Base-by-base conservation (phyloP, 2,888 invertebrate genomes). In the Pandemis heparana region DNA sequence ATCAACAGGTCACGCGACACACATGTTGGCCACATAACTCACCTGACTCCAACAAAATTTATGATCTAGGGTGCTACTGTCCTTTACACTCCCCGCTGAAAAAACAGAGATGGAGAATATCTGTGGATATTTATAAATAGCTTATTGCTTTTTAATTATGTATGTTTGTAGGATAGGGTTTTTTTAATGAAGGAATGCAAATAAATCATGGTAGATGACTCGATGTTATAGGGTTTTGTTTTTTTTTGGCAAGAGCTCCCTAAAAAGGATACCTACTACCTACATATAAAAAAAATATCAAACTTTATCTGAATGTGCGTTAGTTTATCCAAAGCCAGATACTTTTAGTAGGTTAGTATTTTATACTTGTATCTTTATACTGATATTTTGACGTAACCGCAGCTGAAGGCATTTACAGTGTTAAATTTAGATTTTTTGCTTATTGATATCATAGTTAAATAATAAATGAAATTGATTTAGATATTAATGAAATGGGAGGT, bases 71-170 rank as follows among this genome's bases (percentile, higher is more conserved):
- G 89, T 85, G 81, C 77, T 83, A 75, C 80, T 79, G 72, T 90
- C 89, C 81, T 83, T 80, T 72, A 87, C 83, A 59, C 67, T 79
- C 75, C 12, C 56, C 48, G 73, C 62, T 66, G 51, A 75, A 68
- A 74, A 76, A 80, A 88, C 70, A 80, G 84, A 79, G 88, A 87
- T n/a, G 70, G 65, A 75, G 43, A 7, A 74, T 23, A 72, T 75
- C 77, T 79, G 81, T 89, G 87, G 91, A 91, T 89, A 87, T 89
- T 90, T 87, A 84, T 87, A 89, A 88, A 87, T 83, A 82, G 85
- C 89, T 92, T 92, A 92, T 92, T 87, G 88, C 86, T 87, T 87
- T 92, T 92, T 92, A 92, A 92, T 90, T 88, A 86, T 87, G 86
- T 84, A 86, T 86, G 85, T 84, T 83, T 69, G 77, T 75, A 79